A percentile compares a stretch with the other conserved stretches of the same genome.
phyloP scores from a whole-genome alignment of 2,797 vertebrate genomes.

The Chelmon rostratus region DNA sequence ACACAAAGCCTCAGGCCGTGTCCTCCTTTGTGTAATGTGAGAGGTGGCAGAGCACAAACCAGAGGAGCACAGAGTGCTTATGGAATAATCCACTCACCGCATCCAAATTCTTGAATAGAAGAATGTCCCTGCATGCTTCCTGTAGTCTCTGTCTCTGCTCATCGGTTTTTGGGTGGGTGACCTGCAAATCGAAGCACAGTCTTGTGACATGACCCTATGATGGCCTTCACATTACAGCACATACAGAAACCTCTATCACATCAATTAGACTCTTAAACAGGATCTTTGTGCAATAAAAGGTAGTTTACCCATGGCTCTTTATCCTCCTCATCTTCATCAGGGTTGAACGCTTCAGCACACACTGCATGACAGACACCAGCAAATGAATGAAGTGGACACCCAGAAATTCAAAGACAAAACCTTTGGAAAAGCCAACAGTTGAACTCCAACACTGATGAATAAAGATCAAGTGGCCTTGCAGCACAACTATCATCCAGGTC shows the following conservation, averaged over 20 bases:
- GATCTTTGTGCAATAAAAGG: background rate
- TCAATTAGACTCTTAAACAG: background rate
- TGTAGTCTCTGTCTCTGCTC: constrained; percentile 98
- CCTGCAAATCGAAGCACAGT: constrained; percentile 80
- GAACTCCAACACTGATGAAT: background rate
- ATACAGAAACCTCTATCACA: background rate
- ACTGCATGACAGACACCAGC: constrained; percentile 81
- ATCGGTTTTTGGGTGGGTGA: constrained; percentile 98
- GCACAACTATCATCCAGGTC: constrained; percentile 1
- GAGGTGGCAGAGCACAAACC: constrained; percentile 32
- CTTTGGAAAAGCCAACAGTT: background rate
- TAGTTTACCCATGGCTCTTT: constrained; percentile 92
- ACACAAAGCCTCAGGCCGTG: constrained; percentile 38
- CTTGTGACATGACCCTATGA: background rate
- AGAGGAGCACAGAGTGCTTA: constrained; percentile 12
- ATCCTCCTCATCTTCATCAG: constrained; percentile 98
- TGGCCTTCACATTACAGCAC: background rate
- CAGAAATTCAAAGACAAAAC: background rate
- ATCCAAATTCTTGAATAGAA: constrained; percentile 98
- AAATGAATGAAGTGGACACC: constrained; percentile 21
- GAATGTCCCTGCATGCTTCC: constrained; percentile 97
- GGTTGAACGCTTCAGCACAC: constrained; percentile 98
- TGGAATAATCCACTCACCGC: constrained; percentile 86
- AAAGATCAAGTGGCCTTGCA: background rate
- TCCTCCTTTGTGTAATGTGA: constrained; percentile 50